Evolutionary conservation across 1,140 invertebrate genomes (phyloP), one percentile per base, ranked within the genome.

Genomic region (Archegozetes longisetosus): DNA sequence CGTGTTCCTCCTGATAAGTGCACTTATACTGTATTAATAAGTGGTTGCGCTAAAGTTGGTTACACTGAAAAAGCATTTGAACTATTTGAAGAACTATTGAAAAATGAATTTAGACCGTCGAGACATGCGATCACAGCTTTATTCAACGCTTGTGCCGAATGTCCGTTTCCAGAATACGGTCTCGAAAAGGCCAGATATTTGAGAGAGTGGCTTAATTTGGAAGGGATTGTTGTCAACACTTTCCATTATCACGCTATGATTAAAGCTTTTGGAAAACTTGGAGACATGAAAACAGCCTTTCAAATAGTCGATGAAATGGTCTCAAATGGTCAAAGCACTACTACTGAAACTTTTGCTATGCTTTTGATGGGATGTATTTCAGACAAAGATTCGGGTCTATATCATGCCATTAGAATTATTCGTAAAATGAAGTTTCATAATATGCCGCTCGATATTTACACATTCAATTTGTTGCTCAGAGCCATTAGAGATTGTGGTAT

Each of bases 161-260:
- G 80, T 56, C 85, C 85, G 1, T 81, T 76, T 70, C 67, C 73
- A 24, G 67, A 70, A 46, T 78, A 84, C 70, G 82, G 82, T 25
- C 69, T 84, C 27, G 73, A 76, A 51, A 72, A 79, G 67, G 85
- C 86, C 0, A 75, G 70, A 27, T 67, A 79, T 61, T 73, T 92
- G 27, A 70, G 81, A 55, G 70, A 80, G 63, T 72, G 80, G 22
- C 83, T 91, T 76, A 68, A 76, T 50, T 77, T 83, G 61, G 85
- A 84, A 66, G 75, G 77, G 3, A 73, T 82, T 64, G 67, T 78
- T 51, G 78, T 84, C 1, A 91, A 89, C 72, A 67, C 80, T 1
- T 80, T 80, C 2, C 86, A 85, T 69, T 92, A 88, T 65, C 83
- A 90, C 78, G 78, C 83, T 3, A 84, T 93, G 81, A 85, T 94